Conservation (phyloP, 2,888 invertebrate genomes). For the Smittia aterrima region DNA sequence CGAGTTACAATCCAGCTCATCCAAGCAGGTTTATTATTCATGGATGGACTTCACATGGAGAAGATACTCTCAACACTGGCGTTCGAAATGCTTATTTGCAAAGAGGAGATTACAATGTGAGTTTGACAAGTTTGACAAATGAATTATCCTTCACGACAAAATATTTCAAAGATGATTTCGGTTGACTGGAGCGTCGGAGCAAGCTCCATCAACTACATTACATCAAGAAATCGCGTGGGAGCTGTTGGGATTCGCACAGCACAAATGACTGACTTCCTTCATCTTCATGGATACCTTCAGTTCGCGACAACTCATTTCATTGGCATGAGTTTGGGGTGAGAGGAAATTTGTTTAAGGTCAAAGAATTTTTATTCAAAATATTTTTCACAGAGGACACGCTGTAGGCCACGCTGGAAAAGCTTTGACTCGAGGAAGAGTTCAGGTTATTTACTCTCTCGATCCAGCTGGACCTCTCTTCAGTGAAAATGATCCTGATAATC, state of each 20-base stretch:
- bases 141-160: neutral
- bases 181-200: slow-evolving; percentile 62
- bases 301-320: slow-evolving; percentile 48
- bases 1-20: slow-evolving; percentile 47
- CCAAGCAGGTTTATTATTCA: slow-evolving; percentile 45
- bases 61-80: neutral
- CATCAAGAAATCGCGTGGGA: slow-evolving; percentile 54
- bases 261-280: slow-evolving; percentile 47
- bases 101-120: neutral
- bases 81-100: neutral
- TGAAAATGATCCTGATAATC: slow-evolving; percentile 46
- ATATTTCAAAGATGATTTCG: slow-evolving; percentile 52
- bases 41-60: neutral
- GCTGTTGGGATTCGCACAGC: slow-evolving; percentile 44
- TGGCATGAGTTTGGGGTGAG: slow-evolving; percentile 52
- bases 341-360: neutral
- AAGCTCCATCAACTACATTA: slow-evolving; percentile 55
- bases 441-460: slow-evolving; percentile 50
- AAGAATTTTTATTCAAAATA: neutral
- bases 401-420: neutral
- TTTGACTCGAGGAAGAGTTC: slow-evolving; percentile 47
- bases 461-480: slow-evolving; percentile 51
- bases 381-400: slow-evolving; percentile 45
- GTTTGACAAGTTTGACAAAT: neutral
- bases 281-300: slow-evolving; percentile 44